Evolutionary conservation across 2,888 invertebrate genomes (phyloP).

Genomic region (Pteria penguin): DNA sequence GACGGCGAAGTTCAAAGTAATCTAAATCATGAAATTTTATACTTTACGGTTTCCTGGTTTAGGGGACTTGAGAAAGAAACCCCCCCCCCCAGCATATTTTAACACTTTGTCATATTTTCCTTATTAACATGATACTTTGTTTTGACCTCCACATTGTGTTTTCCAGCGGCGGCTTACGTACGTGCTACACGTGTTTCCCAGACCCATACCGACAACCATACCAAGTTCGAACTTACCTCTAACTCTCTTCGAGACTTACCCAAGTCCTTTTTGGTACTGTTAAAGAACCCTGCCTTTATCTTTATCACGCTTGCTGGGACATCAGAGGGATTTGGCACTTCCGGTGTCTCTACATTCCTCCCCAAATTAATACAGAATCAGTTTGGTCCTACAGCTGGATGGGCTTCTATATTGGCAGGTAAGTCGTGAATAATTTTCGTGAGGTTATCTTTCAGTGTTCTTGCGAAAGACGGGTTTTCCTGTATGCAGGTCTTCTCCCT

Average conservation of each 20-base stretch:
- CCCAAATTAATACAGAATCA: constrained; percentile 89
- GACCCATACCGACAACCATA: constrained; percentile 55
- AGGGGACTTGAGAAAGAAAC: no score
- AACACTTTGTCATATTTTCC: no score
- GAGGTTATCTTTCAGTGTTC: no score
- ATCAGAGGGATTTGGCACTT: constrained; percentile 79
- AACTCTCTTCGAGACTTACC: constrained; percentile 48
- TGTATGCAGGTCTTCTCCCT: no score
- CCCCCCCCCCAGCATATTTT: no score
- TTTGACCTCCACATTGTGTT: background rate
- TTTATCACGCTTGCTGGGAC: constrained; percentile 85
- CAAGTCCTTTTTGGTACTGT: constrained; percentile 49
- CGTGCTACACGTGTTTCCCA: constrained; percentile 61
- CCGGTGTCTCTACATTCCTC: constrained; percentile 86
- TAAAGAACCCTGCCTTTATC: constrained; percentile 81
- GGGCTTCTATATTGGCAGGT: constrained; percentile 86
- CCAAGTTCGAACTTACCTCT: constrained; percentile 28
- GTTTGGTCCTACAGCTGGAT: constrained; percentile 85
- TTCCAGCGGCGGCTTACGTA: constrained; percentile 62
- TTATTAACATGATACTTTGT: background rate
- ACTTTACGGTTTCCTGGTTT: no score
- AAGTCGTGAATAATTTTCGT: no score
- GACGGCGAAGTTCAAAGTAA: no score
- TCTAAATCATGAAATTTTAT: no score
- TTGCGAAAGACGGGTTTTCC: no score